phyloP scores from a whole-genome alignment of 2,797 vertebrate species.

The Paguma larvata region DNA sequence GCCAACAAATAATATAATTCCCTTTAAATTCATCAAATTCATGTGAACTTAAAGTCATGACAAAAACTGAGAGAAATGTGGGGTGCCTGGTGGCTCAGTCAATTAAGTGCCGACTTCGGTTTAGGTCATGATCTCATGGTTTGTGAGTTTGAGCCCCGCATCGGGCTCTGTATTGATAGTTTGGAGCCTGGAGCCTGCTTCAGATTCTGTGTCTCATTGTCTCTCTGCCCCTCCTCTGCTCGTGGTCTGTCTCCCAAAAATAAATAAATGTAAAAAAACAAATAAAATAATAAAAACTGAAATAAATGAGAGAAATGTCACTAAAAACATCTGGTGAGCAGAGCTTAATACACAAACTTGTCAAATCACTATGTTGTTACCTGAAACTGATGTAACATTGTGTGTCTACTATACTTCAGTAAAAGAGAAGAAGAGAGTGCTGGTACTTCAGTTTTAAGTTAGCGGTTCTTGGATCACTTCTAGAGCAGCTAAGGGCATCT shows the following conservation, averaged over 20 bases:
- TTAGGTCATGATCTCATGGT: no score
- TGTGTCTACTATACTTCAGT: neutral
- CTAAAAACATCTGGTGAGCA: neutral
- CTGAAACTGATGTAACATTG: neutral
- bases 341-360: neutral
- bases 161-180: no score
- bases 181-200: no score
- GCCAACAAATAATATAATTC: neutral
- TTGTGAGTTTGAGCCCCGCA: no score
- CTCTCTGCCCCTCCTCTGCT: no score
- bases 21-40: neutral
- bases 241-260: no score
- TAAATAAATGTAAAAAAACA: no score
- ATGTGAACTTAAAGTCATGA: neutral
- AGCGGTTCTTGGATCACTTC: neutral
- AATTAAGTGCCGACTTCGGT: no score
- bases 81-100: no score
- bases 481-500: neutral
- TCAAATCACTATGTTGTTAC: neutral
- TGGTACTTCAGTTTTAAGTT: neutral
- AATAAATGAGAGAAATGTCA: neutral
- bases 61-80: neutral
- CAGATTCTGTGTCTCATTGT: no score
- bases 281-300: neutral
- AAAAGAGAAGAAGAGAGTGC: neutral